Evolutionary conservation across 23 tunicate genomes (phyloP), one percentile per base, ranked within the genome.

Genomic region (Oikopleura dioica): DNA sequence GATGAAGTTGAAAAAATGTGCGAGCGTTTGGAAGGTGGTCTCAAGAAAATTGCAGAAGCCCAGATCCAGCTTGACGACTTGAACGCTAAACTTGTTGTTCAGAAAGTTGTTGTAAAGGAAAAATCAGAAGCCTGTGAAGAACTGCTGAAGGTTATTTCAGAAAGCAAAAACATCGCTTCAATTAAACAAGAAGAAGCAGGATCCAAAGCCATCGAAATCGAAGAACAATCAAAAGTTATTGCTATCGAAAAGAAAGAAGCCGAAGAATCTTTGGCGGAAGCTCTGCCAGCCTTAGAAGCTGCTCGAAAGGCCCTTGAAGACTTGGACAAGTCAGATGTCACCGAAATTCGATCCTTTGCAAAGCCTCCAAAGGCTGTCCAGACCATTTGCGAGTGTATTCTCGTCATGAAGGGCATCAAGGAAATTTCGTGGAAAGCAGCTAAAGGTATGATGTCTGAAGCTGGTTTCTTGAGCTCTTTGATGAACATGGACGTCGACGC

Each of bases 401-500:
- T 92, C 0, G 98, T 92, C 31, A 92, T 92, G 98, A 86, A 84
- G 79, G 94, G 82, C 28, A 86, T 82, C 55, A 82, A 82, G 12
- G 98, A 92, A 50, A 86, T 92, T 29, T 83, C 88, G 28, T 92
- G 98, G 98, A 92, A 92, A 76, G 79, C 86, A 21, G 98, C 98
- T 4, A 92, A 92, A 69, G 98, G 87, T 2, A 92, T 92, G 98
- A 92, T 92, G 98, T 92, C 98, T 0, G 98, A 92, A 50, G 94
- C 95, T 72, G 86, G 86, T 81, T 92, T 92, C 81, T 77, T 92
- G 36, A 86, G 83, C 59, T 82, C 85, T 68, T 78, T 92, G 75
- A 92, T 92, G 98, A 92, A 92, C 36, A 92, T 92, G 98, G 98
- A 92, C 77, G 98, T 92, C 36, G 98, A 92, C 59, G 85, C 79